Percentiles rank a stretch among this genome's conserved stretches.
phyloP scores from a whole-genome alignment of 2,113 vertebrate genomes.

The Caretta caretta region DNA sequence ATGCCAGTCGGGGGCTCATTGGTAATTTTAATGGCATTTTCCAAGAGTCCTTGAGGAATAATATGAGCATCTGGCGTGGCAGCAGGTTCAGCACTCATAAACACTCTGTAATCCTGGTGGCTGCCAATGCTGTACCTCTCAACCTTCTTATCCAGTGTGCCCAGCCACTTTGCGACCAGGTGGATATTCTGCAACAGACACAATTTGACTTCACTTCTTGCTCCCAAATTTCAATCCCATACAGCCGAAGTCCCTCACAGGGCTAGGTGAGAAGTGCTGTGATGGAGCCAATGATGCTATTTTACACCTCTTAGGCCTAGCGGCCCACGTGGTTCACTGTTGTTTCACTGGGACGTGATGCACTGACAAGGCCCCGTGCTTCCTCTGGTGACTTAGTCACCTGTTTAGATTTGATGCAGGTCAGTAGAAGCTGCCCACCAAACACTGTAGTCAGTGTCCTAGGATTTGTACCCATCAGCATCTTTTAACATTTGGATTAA shows the following conservation, averaged over 20 bases:
- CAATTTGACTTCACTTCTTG: background rate
- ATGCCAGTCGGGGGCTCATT: constrained; percentile 80
- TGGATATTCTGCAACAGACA: constrained; percentile 79
- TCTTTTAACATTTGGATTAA: background rate
- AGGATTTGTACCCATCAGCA: background rate
- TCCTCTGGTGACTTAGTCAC: background rate
- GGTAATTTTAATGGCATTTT: constrained; percentile 84
- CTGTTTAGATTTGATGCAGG: background rate
- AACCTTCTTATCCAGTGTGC: constrained; percentile 76
- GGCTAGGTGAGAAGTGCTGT: background rate
- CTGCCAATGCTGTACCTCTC: constrained; percentile 70
- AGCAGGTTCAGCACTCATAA: constrained; percentile 79
- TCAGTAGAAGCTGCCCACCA: background rate
- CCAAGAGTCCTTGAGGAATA: constrained; percentile 83
- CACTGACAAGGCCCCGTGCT: background rate
- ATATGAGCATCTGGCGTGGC: constrained; percentile 73
- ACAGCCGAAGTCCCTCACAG: accelerated
- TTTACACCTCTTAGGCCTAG: background rate
- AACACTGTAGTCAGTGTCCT: background rate
- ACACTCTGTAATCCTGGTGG: constrained; percentile 74
- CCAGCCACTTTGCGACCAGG: constrained; percentile 81
- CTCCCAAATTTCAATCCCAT: background rate
- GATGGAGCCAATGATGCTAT: background rate
- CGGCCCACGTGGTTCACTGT: background rate
- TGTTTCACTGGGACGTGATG: background rate